These are phyloP conservation scores for Tenualosa ilisha DNA, from an alignment of 2,797 vertebrate genomes.

Conservation along the genomic window DNA sequence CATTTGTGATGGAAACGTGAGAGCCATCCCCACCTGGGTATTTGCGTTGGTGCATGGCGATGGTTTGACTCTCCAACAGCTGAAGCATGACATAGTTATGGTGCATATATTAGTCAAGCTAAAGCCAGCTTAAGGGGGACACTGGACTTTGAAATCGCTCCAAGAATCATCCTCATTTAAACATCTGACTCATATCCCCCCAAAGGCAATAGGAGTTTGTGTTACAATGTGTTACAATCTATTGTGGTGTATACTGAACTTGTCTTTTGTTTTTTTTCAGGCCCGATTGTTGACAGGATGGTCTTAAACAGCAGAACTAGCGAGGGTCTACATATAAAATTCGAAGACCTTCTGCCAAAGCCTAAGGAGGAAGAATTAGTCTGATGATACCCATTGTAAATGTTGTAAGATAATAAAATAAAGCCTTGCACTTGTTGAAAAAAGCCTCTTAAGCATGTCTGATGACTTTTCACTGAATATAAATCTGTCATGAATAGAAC, in stretches of 20 bases:
- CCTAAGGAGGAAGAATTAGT: conserved; percentile 39
- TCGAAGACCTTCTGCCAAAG: conserved; percentile 72
- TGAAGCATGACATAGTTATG: background rate
- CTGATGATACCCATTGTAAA: background rate
- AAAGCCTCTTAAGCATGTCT: background rate
- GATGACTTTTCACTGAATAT: too few relatives aligned
- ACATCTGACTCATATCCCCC: background rate
- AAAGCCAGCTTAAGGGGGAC: background rate
- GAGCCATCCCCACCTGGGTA: conserved; percentile 26
- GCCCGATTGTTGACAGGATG: conserved; percentile 78
- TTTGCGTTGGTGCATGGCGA: background rate
- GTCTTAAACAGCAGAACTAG: conserved; percentile 82
- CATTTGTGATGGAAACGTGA: background rate
- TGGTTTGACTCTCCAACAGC: conserved; percentile 1
- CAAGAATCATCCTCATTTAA: background rate
- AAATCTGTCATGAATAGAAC: background rate
- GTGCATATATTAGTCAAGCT: background rate
- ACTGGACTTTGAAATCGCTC: background rate
- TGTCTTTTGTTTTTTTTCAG: conserved; percentile 58
- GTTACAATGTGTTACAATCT: background rate
- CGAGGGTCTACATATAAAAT: conserved; percentile 81
- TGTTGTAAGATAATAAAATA: conserved; percentile 21
- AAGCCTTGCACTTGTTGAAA: background rate
- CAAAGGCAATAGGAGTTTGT: background rate
- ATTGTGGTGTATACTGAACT: background rate